Conservation (phyloP, 53 echinoderm and acorn worm species). For the Apostichopus leukothele region DNA sequence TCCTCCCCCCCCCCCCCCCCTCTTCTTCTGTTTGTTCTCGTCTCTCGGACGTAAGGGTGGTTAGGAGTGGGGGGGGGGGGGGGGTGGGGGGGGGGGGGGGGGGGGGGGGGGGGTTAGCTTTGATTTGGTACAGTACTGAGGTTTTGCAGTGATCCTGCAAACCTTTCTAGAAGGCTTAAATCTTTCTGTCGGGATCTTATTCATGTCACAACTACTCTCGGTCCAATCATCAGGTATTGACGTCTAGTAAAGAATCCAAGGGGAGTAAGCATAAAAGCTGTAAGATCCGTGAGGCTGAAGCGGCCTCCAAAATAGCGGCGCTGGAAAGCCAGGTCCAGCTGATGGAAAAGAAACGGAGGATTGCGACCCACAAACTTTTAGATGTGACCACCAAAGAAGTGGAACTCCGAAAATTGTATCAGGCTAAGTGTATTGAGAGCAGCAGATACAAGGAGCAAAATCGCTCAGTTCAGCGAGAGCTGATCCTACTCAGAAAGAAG, state of each 20-base stretch:
- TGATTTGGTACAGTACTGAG: too few relatives aligned
- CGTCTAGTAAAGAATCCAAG: constrained; percentile 28
- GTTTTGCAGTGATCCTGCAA: too few relatives aligned
- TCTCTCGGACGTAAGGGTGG: too few relatives aligned
- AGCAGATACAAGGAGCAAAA: constrained; percentile 81
- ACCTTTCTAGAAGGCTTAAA: too few relatives aligned
- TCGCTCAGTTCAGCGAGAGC: constrained; percentile 69
- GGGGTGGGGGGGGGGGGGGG: too few relatives aligned
- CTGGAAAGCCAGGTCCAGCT: constrained; percentile 73
- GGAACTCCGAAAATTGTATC: constrained; percentile 85
- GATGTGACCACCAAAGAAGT: constrained; percentile 90
- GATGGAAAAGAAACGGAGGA: constrained; percentile 83
- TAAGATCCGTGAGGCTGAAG: constrained; percentile 43
- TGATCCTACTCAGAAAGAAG: constrained; percentile 77
- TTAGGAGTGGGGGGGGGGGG: fast-evolving
- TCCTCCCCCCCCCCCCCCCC: too few relatives aligned
- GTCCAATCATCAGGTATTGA: constrained; percentile 31
- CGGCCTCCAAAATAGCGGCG: constrained; percentile 55
- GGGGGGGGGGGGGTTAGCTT: too few relatives aligned
- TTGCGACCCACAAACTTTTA: constrained; percentile 86
- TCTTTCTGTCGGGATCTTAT: background rate
- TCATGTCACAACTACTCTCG: constrained; percentile 27
- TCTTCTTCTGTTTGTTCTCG: too few relatives aligned
- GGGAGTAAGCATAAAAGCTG: constrained; percentile 35
- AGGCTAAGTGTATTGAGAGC: constrained; percentile 78